Base-by-base conservation (phyloP, 2,797 vertebrate genomes). In the Enteromius afrohamiltoni region DNA sequence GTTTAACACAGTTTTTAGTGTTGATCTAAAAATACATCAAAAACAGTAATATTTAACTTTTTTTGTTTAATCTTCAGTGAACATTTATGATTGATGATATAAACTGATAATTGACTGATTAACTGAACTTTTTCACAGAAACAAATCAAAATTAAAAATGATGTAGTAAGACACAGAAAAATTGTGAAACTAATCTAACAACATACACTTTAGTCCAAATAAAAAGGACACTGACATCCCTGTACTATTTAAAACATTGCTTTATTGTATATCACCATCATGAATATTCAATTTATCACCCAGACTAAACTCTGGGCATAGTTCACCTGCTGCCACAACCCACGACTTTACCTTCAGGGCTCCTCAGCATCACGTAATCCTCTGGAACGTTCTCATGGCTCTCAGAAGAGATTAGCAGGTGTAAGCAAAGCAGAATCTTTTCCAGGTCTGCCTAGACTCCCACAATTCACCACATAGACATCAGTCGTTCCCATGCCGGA, bases 401-500 rank as follows among this genome's bases (percentile, higher is more conserved):
- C 89, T 91, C 89, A 84, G 90, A 92, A 91, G 90, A 94, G 91
- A 92, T 91, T 51, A 87, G 79, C 87, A 87, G 86, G 85, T 87
- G 85, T 78, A 85, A 83, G 89, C 82, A 82, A 88, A 75, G 68
- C 37, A 45, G 73, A 88, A 83, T 84, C 77, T 79, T 79, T 85
- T 84, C 82, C 64, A 75, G 8, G 58, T 34, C 74, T 77, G 85
- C 77, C 29, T 76, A 73, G 67, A 92, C 58, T 73, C 67, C 83
- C 69, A 85, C 77, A 94, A 93, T 91, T 89, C 83, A 68, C 89
- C 90, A 80, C 81, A 91, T 88, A 89, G 84, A 85, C 90, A 91
- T 91, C 90, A 84, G 87, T 89, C 80, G 81, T 93, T 94, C 93
- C 91, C 91, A 93, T 93, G 93, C 90, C 88, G 89, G 90, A 89